phyloP scores from a whole-genome alignment of 2,888 invertebrate species.

The Drosophila lutescens region DNA sequence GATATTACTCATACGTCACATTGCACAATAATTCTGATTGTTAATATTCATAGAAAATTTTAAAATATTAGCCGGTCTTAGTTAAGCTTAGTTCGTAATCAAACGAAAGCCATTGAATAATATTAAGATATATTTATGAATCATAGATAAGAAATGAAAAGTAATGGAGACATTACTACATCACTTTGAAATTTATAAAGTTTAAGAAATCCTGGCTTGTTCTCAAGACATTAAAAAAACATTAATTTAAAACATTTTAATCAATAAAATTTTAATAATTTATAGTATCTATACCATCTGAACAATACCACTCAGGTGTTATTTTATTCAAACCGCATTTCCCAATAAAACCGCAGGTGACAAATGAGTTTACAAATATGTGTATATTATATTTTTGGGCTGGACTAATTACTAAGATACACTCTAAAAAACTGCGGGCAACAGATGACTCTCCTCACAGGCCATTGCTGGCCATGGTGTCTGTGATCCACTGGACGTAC shows the following conservation, averaged over 20 bases:
- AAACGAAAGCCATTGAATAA: conserved; percentile 4
- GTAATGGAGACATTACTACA: neutral
- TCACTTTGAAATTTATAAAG: too few relatives aligned
- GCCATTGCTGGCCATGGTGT: conserved; percentile 62
- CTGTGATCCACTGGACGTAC: conserved; percentile 86
- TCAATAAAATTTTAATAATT: too few relatives aligned
- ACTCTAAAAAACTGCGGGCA: conserved; percentile 2
- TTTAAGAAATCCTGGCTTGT: too few relatives aligned
- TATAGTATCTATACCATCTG: too few relatives aligned
- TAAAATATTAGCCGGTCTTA: neutral
- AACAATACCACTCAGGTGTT: too few relatives aligned
- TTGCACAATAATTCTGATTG: conserved; percentile 8
- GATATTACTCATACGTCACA: conserved; percentile 1
- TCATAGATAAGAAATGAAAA: conserved; percentile 2
- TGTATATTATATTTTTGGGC: conserved; percentile 14
- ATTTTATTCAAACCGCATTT: neutral
- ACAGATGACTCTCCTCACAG: conserved; percentile 22
- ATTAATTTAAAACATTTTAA: too few relatives aligned
- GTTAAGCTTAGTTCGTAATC: conserved; percentile 6
- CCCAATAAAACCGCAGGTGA: neutral
- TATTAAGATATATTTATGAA: conserved; percentile 10
- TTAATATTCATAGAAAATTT: conserved; percentile 17
- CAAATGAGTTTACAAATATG: conserved; percentile 1
- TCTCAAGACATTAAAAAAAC: too few relatives aligned
- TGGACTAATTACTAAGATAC: conserved; percentile 16